A percentile compares a stretch with the other conserved stretches of the same genome.
Evolutionary conservation across 64 coral and sea anemone genomes (phyloP).

Genomic region (Exaiptasia diaphana): DNA sequence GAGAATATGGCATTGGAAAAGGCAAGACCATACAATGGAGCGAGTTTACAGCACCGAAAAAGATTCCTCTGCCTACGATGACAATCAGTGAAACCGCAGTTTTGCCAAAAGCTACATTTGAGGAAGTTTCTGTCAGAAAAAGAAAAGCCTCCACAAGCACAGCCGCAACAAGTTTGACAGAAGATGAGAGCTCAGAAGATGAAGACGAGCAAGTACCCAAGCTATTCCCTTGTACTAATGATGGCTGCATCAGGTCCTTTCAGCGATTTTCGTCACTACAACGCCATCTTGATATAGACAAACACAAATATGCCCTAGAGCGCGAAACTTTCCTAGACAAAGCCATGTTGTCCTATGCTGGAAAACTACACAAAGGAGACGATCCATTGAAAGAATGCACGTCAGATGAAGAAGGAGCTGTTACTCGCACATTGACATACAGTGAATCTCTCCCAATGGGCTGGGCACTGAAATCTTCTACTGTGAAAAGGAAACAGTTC

Average conservation of each 20-base stretch:
- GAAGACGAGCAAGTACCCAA: background rate
- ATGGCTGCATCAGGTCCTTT: constrained; percentile 33
- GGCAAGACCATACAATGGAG: constrained; percentile 8
- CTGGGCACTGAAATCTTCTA: constrained; percentile 30
- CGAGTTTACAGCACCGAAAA: constrained; percentile 6
- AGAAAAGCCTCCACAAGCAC: background rate
- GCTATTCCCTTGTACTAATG: constrained; percentile 42
- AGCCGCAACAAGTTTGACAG: background rate
- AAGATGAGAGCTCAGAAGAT: constrained; percentile 10
- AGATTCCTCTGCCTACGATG: background rate
- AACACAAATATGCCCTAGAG: background rate
- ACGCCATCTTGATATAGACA: constrained; percentile 14
- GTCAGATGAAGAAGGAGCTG: background rate
- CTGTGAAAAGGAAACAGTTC: constrained; percentile 3
- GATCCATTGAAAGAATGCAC: no score
- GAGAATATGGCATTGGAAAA: constrained; percentile 16
- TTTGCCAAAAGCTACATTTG: constrained; percentile 6
- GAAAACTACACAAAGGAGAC: background rate
- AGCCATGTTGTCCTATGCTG: background rate
- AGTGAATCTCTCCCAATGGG: background rate
- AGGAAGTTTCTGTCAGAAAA: background rate
- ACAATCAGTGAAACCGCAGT: background rate
- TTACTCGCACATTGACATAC: background rate
- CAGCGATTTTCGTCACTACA: background rate
- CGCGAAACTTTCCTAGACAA: constrained; percentile 13